phyloP scores from a whole-genome alignment of 2,113 vertebrate genomes.

The Monopterus albus region DNA sequence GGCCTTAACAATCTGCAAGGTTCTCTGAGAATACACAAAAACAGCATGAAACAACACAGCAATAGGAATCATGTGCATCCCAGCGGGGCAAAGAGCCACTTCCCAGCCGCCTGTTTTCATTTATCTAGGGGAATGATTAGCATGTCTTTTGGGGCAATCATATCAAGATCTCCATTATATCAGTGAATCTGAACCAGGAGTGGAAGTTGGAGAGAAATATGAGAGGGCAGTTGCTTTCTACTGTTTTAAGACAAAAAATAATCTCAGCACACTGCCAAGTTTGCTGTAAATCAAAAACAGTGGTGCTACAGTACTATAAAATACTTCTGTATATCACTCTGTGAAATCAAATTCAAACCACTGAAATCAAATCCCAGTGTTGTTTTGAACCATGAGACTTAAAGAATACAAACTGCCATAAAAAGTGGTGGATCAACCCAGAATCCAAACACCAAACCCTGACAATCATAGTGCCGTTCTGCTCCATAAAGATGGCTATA shows the following conservation, averaged over 20 bases:
- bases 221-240: constrained; percentile 15
- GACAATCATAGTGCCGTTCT: neutral
- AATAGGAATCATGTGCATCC: constrained; percentile 46
- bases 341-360: too few species aligned
- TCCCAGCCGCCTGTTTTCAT: constrained; percentile 41
- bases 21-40: constrained; percentile 43
- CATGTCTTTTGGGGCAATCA: constrained; percentile 28
- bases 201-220: constrained; percentile 17
- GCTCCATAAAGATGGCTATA: constrained; percentile 1
- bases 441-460: neutral
- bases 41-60: constrained; percentile 46
- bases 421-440: neutral
- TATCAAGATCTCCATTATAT: constrained; percentile 21
- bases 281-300: constrained; percentile 7
- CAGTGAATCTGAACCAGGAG: constrained; percentile 16
- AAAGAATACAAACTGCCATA: too few species aligned
- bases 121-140: constrained; percentile 40
- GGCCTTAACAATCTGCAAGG: constrained; percentile 49
- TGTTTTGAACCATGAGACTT: too few species aligned
- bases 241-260: constrained; percentile 12
- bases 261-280: neutral
- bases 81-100: constrained; percentile 36
- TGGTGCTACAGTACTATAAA: too few species aligned
- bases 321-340: too few species aligned
- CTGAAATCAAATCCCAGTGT: too few species aligned